phyloP scores from a whole-genome alignment of 2,888 invertebrate genomes.

The Acanthosoma haemorrhoidale region DNA sequence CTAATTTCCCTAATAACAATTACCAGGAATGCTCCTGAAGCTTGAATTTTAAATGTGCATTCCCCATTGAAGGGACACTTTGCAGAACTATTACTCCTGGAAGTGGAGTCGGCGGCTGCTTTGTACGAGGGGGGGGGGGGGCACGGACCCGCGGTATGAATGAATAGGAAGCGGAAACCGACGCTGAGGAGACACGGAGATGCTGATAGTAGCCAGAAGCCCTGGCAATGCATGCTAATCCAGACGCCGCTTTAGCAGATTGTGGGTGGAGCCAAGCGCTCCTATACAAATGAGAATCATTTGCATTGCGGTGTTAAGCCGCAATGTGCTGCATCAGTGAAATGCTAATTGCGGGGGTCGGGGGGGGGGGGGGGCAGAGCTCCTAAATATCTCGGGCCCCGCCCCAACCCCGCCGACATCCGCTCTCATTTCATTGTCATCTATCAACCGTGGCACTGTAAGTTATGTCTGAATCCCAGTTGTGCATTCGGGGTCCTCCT shows the following conservation, averaged over 20 bases:
- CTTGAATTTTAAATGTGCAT: too few species aligned
- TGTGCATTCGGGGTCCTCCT: neutral
- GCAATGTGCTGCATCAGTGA: constrained; percentile 37
- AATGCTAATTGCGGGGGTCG: constrained; percentile 35
- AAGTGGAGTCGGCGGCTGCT: neutral
- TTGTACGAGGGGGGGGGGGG: too few species aligned
- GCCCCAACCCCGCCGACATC: constrained; percentile 2
- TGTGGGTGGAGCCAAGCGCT: constrained; percentile 25
- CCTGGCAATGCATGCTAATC: constrained; percentile 20
- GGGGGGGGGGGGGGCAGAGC: constrained; percentile 12
- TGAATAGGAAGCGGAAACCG: constrained; percentile 2
- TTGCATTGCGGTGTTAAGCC: constrained; percentile 34
- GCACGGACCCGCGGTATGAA: too few species aligned
- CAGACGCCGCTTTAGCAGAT: constrained; percentile 24
- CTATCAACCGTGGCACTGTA: neutral
- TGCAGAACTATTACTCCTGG: too few species aligned
- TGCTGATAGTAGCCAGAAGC: constrained; percentile 4
- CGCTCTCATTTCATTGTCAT: constrained; percentile 17
- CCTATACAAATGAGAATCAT: constrained; percentile 33
- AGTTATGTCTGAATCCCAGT: neutral
- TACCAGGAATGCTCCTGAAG: too few species aligned
- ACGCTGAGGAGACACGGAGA: constrained; percentile 20
- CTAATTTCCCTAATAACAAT: too few species aligned
- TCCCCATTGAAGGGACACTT: too few species aligned
- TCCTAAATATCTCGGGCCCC: constrained; percentile 26